Evolutionary conservation across 1,140 invertebrate species (phyloP), one percentile per base, ranked within the genome.

Genomic region (Heterodera carotae): DNA sequence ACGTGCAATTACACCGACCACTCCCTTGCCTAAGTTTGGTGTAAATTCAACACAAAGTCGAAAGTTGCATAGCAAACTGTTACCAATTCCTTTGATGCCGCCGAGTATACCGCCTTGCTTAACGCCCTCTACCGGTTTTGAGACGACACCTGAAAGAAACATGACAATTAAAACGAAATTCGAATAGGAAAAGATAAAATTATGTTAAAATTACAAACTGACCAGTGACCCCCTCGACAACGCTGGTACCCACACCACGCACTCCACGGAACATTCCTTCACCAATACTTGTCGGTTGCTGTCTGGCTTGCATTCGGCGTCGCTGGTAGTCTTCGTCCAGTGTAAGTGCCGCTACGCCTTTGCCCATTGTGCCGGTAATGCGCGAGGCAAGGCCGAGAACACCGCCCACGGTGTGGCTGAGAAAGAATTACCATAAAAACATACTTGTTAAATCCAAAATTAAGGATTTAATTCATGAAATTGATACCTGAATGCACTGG

Each of bases 261-360:
- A 94, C 94, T 85, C 95, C 94, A 82, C 94, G 91, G 0, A 95
- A 95, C 27, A 99, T 90, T 7, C 94, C 94, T 89, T 96, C 94
- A 82, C 93, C 92, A 36, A 96, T 91, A 86, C 94, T 95, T 27
- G 92, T 91, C 1, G 94, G 94, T 76, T 92, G 92, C 83, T 94
- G 93, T 84, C 93, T 94, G 67, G 93, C 92, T 88, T 96, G 94
- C 76, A 95, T 91, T 60, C 97, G 90, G 84, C 95, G 94, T 79
- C 93, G 91, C 88, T 98, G 96, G 88, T 96, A 98, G 48, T 98
- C 95, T 67, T 98, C 93, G 86, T 99, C 97, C 71, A 99, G 92
- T 0, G 95, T 98, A 1, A 99, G 89, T 6, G 94, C 93, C 62
- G 97, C 96, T 62, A 99, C 89, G 12, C 96, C 96, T 90, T 98